Evolutionary conservation across 37 sponge, comb jelly and placozoan genomes (phyloP), one percentile per base, ranked within the genome.

Genomic region (Chondrosia reniformis): DNA sequence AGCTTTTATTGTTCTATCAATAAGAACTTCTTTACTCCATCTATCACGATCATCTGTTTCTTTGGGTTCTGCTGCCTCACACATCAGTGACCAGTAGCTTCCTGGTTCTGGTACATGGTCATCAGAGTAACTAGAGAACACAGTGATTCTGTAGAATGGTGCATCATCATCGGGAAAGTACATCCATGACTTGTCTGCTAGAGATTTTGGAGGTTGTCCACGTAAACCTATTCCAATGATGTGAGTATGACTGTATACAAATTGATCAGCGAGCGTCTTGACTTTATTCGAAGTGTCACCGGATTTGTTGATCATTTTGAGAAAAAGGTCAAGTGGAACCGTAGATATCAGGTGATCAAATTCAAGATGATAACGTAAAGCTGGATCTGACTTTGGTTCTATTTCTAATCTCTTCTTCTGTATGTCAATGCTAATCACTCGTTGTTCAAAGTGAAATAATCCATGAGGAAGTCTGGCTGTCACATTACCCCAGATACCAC

Each of bases 131-230:
- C 72, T 67, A 5, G 85, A 84, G 45, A 84, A 84, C 45, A 78
- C 63, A 38, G 85, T 84, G 15, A 78, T 67, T 21, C 85, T 63
- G 59, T 84, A 84, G 49, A 84, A 84, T 33, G 85, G 79, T 5
- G 63, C 27, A 55, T 84, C 85, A n/a, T 27, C 2, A 45, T 84
- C 85, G 33, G 85, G 85, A 56, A 84, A 84, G 37, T 84, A 84
- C 4, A 84, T 84, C 85, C 85, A 84, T 2, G 62, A 79, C 63
- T 78, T 84, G 63, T 72, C 74, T 9, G 46, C 79, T 41, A 84
- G 52, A 33, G 45, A 31, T 4, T 55, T 31, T 12, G 79, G 79
- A 42, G 85, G 45, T 27, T 78, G 61, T 0, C 85, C 85, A 13
- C 46, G 41, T 9, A 84, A 28, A 33, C 85, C 85, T 13, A 84